These are phyloP conservation scores for Centropus bengalensis DNA, from an alignment of 2,113 vertebrate genomes.

Conservation along the genomic window DNA sequence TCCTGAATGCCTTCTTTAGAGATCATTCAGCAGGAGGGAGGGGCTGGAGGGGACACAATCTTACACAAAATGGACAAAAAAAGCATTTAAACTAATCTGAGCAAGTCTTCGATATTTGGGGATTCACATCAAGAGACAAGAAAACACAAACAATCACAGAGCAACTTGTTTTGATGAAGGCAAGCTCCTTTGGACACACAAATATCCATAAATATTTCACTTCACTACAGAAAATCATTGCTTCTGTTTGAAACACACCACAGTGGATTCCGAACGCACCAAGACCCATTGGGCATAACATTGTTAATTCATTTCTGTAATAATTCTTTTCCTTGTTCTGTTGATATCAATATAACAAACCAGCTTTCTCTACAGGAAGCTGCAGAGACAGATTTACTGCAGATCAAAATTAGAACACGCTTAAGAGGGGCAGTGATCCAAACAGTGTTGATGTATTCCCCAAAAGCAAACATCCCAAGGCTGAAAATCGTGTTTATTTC, in stretches of 20 bases:
- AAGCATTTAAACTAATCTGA: conserved; percentile 14
- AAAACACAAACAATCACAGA: not conserved
- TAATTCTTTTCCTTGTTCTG: not conserved
- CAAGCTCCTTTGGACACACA: not conserved
- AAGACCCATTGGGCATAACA: not conserved
- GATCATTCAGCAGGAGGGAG: not conserved
- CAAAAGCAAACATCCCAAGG: not conserved
- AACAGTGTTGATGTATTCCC: not conserved
- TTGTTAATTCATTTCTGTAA: not conserved
- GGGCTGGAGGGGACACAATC: not conserved
- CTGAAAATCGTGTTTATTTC: not conserved
- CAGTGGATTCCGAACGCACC: not conserved
- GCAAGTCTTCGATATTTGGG: conserved; percentile 33
- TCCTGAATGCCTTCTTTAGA: not conserved
- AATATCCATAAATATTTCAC: not conserved
- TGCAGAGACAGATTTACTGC: not conserved
- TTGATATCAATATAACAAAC: not conserved
- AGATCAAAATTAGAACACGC: not conserved
- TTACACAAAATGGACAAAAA: conserved; percentile 9
- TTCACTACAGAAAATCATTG: not conserved
- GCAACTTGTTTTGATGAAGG: conserved; percentile 29
- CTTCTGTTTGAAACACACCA: not conserved
- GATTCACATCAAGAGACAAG: not conserved
- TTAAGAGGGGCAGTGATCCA: not conserved
- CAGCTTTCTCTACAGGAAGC: not conserved